Evolutionary conservation across 1,140 invertebrate genomes (phyloP).

Genomic region (Marisa cornuarietis): DNA sequence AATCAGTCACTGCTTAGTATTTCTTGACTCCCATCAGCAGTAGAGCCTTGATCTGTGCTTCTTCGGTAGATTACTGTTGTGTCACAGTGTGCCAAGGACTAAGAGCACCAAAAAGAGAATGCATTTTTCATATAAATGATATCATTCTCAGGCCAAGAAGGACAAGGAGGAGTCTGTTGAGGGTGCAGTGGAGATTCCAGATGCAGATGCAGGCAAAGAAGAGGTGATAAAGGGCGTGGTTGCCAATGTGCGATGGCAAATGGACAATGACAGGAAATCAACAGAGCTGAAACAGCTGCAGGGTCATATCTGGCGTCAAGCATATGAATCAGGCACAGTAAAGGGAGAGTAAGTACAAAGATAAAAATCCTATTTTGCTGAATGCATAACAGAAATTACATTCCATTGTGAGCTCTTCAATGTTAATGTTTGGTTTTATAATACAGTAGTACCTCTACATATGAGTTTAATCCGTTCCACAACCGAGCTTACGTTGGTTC

Average conservation of each 20-base stretch:
- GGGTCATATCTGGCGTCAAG: conserved; percentile 87
- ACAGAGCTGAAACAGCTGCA: conserved; percentile 86
- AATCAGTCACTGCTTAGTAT: too few species aligned
- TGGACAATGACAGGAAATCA: conserved; percentile 82
- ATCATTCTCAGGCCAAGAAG: conserved; percentile 48
- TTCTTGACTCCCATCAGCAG: too few species aligned
- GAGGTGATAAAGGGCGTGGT: conserved; percentile 58
- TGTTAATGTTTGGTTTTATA: too few species aligned
- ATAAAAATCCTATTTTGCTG: neutral
- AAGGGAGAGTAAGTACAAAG: conserved; percentile 85
- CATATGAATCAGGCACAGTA: conserved; percentile 79
- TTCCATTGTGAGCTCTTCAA: neutral
- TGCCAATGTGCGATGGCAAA: conserved; percentile 79
- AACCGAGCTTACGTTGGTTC: too few species aligned
- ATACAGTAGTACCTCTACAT: too few species aligned
- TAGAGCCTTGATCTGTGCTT: too few species aligned
- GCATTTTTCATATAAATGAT: neutral
- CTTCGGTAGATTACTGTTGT: too few species aligned
- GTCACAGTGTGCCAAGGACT: too few species aligned
- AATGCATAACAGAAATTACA: neutral
- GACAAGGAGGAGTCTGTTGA: conserved; percentile 55
- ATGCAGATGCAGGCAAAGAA: conserved; percentile 47
- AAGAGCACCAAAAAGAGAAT: too few species aligned
- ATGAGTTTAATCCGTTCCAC: too few species aligned
- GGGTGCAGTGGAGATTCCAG: conserved; percentile 57